These are phyloP conservation scores for Kryphioiulus occultus DNA, from an alignment of 2,888 invertebrate species.

Conservation along the genomic window DNA sequence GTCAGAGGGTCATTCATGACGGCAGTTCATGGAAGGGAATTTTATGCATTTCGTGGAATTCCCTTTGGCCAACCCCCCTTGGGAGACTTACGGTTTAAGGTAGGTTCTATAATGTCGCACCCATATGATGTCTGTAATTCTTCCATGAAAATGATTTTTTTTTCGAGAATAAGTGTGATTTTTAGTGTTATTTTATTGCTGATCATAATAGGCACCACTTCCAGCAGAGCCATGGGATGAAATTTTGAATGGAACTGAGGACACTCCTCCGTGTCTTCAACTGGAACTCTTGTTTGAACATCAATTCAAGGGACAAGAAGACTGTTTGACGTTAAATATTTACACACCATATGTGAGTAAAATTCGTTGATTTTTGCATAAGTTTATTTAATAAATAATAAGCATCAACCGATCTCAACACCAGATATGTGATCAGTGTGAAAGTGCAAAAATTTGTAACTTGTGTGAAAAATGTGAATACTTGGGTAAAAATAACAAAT, in stretches of 20 bases:
- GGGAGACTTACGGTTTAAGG: constrained; percentile 45
- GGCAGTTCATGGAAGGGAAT: constrained; percentile 16
- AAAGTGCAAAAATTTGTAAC: too few species aligned
- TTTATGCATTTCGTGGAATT: constrained; percentile 49
- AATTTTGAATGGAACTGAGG: constrained; percentile 4
- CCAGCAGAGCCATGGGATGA: constrained; percentile 37
- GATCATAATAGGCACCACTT: constrained; percentile 13
- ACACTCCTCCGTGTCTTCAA: constrained; percentile 13
- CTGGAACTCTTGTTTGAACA: constrained; percentile 8
- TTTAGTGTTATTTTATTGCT: not conserved
- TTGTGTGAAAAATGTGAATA: too few species aligned
- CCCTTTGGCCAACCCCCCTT: constrained; percentile 46
- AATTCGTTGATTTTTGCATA: not conserved
- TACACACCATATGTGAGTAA: constrained; percentile 53
- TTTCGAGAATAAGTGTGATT: too few species aligned
- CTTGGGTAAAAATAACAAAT: too few species aligned
- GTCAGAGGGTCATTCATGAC: not conserved
- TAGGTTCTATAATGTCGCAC: too few species aligned
- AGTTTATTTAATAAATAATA: too few species aligned
- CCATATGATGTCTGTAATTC: too few species aligned
- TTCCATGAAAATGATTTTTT: too few species aligned
- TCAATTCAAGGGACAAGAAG: constrained; percentile 52
- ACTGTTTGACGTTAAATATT: constrained; percentile 55
- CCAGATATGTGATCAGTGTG: too few species aligned
- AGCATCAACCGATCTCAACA: too few species aligned